A percentile compares a stretch with the other conserved stretches of the same genome.
Conservation (phyloP, 2,888 invertebrate genomes). For the Lepas anatifera region DNA sequence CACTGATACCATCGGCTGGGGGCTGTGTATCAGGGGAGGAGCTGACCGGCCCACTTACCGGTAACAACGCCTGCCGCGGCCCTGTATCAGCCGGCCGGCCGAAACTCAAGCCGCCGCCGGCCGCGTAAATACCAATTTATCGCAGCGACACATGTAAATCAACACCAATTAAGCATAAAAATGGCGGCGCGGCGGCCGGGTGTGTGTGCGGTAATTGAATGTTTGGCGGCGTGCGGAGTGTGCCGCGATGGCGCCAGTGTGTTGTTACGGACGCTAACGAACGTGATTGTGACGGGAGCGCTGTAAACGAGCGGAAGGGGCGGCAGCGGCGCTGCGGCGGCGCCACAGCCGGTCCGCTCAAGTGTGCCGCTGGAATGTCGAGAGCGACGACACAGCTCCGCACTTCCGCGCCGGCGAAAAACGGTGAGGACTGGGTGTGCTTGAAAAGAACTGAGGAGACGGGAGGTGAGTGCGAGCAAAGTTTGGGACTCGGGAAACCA, state of each 20-base stretch:
- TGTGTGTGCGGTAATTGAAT: neutral
- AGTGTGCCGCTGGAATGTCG: neutral
- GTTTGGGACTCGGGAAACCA: too few species aligned
- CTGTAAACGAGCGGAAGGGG: neutral
- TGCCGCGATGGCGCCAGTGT: neutral
- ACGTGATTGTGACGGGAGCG: neutral
- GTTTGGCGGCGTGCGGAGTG: neutral
- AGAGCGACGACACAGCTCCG: neutral
- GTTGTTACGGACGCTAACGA: neutral
- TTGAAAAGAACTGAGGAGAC: too few species aligned
- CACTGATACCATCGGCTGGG: too few species aligned
- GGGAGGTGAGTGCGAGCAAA: too few species aligned
- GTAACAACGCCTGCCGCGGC: neutral
- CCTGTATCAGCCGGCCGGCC: neutral
- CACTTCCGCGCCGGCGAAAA: too few species aligned
- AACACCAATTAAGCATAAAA: slow-evolving; percentile 4
- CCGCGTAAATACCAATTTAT: slow-evolving; percentile 2
- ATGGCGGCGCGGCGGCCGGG: neutral
- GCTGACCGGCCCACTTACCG: neutral
- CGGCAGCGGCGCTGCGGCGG: neutral
- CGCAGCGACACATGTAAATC: slow-evolving; percentile 6
- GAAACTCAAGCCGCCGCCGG: neutral
- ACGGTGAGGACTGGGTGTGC: too few species aligned
- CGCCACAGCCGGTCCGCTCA: neutral
- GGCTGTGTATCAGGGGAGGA: too few species aligned